Base-by-base conservation (phyloP, 2,113 vertebrate genomes). In the Tenrec ecaudatus region DNA sequence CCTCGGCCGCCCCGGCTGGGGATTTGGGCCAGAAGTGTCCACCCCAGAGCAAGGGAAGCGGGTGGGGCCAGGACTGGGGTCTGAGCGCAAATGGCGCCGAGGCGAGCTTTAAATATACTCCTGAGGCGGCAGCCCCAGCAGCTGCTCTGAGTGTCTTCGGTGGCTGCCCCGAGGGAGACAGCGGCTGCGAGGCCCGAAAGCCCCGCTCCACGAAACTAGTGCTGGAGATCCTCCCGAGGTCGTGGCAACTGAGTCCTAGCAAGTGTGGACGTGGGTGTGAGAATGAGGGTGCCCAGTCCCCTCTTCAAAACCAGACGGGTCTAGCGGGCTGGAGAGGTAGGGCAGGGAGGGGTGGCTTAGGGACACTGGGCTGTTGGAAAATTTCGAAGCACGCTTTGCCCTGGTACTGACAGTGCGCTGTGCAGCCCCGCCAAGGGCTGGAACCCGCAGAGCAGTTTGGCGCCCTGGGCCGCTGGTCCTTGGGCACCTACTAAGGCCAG, bases 21-120 rank as follows among this genome's bases (percentile, higher is more conserved):
- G 89, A 62, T 91, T 88, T 88, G 47, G 79, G 78, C 88, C 75
- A 92, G 85, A 93, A 94, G 94, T 77, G 57, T 82, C 88, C 64
- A 23, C 47, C 36, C 68, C 31, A 9, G 27, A 89, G 73, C 66
- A 9, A 69, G 66, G 58, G 64, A 66, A 31, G 31, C 36, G 62
- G 8, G 47, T 25, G 68, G 33, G 85, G 57, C 53, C 3, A 4
- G 22, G n/a, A n/a, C 58, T 43, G 62, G 47, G 82, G 92, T 92
- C 40, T 4, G 11, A 79, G 90, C 60, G 60, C 93, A 83, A 68
- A 82, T 89, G 95, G 95, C 93, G 94, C 95, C 89, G 79, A 92
- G 75, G 84, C 64, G 58, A 36, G 89, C 95, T 89, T 90, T 68
- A 89, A 96, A 96, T 64, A 84, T 0, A 89, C 73, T 87, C 85